phyloP scores from a whole-genome alignment of 1,140 invertebrate genomes.

The Anagrus nilaparvatae region DNA sequence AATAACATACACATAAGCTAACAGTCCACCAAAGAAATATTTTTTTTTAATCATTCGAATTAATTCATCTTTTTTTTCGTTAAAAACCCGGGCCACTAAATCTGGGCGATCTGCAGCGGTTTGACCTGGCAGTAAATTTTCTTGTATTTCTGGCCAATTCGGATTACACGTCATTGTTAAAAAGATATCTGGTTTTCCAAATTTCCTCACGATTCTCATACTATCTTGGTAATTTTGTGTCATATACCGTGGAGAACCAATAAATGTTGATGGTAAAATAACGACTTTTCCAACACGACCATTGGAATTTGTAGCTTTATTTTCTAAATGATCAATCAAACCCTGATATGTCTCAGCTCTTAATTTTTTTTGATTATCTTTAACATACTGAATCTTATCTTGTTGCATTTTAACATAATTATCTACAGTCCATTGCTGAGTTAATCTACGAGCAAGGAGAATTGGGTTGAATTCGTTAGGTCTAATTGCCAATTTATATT shows the following conservation, averaged over 20 bases:
- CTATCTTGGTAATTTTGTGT: too few relatives aligned
- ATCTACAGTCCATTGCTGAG: conserved; percentile 9
- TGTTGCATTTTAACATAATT: conserved; percentile 6
- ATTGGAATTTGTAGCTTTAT: neutral
- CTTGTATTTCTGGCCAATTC: too few relatives aligned
- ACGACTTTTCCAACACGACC: too few relatives aligned
- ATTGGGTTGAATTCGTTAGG: neutral
- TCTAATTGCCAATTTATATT: conserved; percentile 5
- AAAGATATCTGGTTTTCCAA: too few relatives aligned
- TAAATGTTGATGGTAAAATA: too few relatives aligned
- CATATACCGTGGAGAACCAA: too few relatives aligned
- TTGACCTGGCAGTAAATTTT: too few relatives aligned
- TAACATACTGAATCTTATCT: conserved; percentile 4
- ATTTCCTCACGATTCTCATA: too few relatives aligned
- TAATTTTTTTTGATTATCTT: conserved; percentile 7
- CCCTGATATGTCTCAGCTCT: conserved; percentile 4
- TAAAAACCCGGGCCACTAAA: too few relatives aligned
- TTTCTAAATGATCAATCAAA: conserved; percentile 1
- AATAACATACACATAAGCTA: conserved; percentile 2
- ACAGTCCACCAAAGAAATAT: neutral
- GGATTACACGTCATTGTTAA: too few relatives aligned
- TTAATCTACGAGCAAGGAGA: neutral
- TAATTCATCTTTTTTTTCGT: too few relatives aligned
- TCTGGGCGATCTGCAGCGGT: too few relatives aligned
- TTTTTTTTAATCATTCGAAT: neutral